Percentiles rank a stretch among this genome's conserved stretches.
Conservation (phyloP, 1,140 invertebrate genomes). For the Drosophila elegans region DNA sequence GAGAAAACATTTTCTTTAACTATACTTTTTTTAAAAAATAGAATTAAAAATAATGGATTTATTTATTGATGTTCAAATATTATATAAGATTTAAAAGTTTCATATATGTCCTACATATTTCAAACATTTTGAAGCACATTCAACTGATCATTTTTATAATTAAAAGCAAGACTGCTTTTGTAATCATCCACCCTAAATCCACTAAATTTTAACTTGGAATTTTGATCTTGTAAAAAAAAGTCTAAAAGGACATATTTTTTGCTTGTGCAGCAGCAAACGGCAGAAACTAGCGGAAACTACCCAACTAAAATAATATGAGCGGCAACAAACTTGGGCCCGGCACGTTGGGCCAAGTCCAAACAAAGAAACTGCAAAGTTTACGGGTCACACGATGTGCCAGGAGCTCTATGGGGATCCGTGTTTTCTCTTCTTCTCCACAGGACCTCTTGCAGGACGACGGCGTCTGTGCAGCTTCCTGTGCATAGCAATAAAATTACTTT, state of each 20-base stretch:
- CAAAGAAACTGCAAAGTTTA: conserved; percentile 81
- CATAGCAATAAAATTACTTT: conserved; percentile 78
- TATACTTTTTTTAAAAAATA: no score
- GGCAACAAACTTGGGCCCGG: conserved; percentile 66
- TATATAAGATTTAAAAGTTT: no score
- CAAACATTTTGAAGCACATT: no score
- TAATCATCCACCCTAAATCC: no score
- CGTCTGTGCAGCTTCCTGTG: conserved; percentile 71
- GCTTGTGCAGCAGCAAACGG: not conserved
- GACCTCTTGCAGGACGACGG: conserved; percentile 45
- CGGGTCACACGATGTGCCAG: conserved; percentile 67
- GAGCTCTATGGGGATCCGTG: conserved; percentile 28
- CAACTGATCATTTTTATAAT: no score
- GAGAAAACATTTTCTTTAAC: no score
- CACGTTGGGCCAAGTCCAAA: conserved; percentile 67
- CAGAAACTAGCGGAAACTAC: conserved; percentile 51
- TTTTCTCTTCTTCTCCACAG: conserved; percentile 2
- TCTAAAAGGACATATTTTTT: not conserved
- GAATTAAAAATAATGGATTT: no score
- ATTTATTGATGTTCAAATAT: no score
- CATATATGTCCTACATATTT: no score
- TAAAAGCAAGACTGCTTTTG: no score
- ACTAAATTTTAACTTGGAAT: no score
- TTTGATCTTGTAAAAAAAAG: no score
- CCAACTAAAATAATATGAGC: conserved; percentile 78